Evolutionary conservation across 2,113 vertebrate species (phyloP), one percentile per base, ranked within the genome.

Genomic region (Sterrhoptilus dennistouni): DNA sequence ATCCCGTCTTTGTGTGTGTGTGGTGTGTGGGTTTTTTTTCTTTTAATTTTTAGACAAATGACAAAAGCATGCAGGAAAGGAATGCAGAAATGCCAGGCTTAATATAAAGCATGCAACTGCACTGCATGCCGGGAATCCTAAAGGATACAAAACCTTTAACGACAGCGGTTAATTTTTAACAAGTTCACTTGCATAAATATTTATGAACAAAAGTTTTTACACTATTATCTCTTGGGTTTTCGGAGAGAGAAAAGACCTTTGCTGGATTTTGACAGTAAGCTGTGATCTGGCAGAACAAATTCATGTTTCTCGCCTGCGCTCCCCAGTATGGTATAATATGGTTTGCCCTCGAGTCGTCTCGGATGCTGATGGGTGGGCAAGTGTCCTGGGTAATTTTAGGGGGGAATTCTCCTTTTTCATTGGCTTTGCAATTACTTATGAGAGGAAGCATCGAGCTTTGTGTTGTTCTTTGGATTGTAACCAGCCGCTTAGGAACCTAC

Each of bases 31-130:
- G 82, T 21, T 93, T 89, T 96, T 94, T 92, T 86, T 87, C 56
- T 95, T 97, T 97, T 96, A 96, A 96, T 97, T 96, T 96, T 91
- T 96, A 95, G 96, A 96, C 95, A 96, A 96, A 95, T 96, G 95
- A 96, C 94, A 95, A 95, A 96, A 97, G 94, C 95, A 95, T 94
- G 96, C 95, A 96, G 96, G 96, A 97, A 97, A 97, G 85, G 95
- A 95, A 96, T 83, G 93, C 86, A 97, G 95, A 95, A 97, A 96
- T 95, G 94, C 95, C 92, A 94, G 91, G 95, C 91, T 95, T 96
- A 97, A 96, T 94, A 96, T 96, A 96, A 97, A 97, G 94, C 95
- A 93, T 93, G 87, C 86, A 72, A 82, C 80, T 95, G 96, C 94
- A 59, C 83, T 97, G 96, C 90, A 96, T 97, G 91, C 91, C 3